Conservation (phyloP, 2,888 invertebrate species). For the Temnothorax unifasciatus region DNA sequence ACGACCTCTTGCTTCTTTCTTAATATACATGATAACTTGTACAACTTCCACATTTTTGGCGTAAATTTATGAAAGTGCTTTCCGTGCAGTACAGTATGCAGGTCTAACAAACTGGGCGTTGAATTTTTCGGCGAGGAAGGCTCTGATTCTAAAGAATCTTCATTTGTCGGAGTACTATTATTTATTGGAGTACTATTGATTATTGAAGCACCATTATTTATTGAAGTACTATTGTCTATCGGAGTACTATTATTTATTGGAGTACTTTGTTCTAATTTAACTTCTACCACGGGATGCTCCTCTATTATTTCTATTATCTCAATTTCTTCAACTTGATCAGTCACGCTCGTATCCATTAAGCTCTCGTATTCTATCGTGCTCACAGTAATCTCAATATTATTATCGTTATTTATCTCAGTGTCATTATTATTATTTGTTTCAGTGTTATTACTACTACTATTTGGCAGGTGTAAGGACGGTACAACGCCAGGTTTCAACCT, state of each 20-base stretch:
- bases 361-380: not conserved
- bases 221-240: not conserved
- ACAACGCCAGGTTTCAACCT: slow-evolving; percentile 44
- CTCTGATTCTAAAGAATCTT: not conserved
- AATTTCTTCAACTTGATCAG: slow-evolving; percentile 6
- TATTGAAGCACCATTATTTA: not conserved
- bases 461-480: slow-evolving; percentile 47
- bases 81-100: not conserved
- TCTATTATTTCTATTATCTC: slow-evolving; percentile 25
- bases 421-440: not conserved
- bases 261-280: not conserved
- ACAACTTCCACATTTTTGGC: slow-evolving; percentile 52
- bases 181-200: not conserved
- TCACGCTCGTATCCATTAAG: not conserved
- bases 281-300: not conserved
- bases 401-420: not conserved
- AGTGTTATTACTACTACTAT: slow-evolving; percentile 1
- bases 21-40: slow-evolving; percentile 31
- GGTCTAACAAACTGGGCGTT: not conserved
- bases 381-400: not conserved
- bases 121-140: not conserved
- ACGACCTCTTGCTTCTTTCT: slow-evolving; percentile 29
- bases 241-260: not conserved
- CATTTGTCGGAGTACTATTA: not conserved
- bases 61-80: slow-evolving; percentile 37